Conservation (phyloP, 2,888 invertebrate species). For the Brassicogethes aeneus region DNA sequence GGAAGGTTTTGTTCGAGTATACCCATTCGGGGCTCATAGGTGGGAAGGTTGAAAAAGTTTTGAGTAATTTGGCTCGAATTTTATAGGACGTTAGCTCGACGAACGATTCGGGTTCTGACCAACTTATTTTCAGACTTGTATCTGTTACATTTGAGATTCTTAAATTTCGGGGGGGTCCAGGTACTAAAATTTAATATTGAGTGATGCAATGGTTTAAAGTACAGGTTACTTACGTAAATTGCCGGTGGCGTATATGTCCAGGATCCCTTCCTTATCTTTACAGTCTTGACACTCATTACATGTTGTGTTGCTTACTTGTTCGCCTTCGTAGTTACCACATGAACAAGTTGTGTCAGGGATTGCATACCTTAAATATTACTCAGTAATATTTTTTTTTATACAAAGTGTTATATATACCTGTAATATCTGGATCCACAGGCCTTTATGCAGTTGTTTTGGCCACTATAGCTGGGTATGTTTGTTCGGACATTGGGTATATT, state of each 20-base stretch:
- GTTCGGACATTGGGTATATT: too few species aligned
- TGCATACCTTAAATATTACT: too few species aligned
- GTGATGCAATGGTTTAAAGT: conserved; percentile 2
- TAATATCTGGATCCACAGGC: too few species aligned
- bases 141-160: conserved; percentile 51
- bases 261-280: conserved; percentile 18
- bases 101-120: conserved; percentile 50
- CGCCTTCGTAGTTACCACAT: conserved; percentile 31
- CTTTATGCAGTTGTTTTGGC: too few species aligned
- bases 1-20: conserved; percentile 50
- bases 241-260: conserved; percentile 30
- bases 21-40: conserved; percentile 48
- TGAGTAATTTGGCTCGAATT: conserved; percentile 46
- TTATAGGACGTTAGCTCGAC: conserved; percentile 47
- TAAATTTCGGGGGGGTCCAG: conserved; percentile 61
- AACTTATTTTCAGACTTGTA: conserved; percentile 50
- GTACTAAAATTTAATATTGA: conserved; percentile 37
- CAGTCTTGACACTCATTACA: conserved; percentile 23
- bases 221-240: conserved; percentile 23
- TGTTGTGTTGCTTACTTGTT: conserved; percentile 23
- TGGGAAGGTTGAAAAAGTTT: conserved; percentile 49
- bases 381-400: too few species aligned
- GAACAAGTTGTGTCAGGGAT: conserved; percentile 21
- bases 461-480: too few species aligned
- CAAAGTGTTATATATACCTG: too few species aligned